phyloP scores from a whole-genome alignment of 2,888 invertebrate species.

The Drosophila anomalata region DNA sequence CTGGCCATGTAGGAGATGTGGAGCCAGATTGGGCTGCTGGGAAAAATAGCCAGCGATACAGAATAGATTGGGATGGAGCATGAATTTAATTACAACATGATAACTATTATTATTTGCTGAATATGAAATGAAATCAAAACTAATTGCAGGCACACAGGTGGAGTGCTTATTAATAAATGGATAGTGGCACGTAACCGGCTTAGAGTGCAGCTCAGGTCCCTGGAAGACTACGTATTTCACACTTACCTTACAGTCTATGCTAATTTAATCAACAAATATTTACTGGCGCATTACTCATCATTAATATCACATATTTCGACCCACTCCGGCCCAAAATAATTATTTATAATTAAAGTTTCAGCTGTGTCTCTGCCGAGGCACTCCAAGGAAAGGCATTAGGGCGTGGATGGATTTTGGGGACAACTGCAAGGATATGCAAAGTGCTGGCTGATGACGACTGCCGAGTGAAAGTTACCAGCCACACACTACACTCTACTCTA shows the following conservation, averaged over 20 bases:
- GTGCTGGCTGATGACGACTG: slow-evolving; percentile 12
- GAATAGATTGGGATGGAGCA: background rate
- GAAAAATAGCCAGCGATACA: background rate
- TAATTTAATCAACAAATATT: slow-evolving; percentile 68
- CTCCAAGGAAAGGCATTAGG: slow-evolving; percentile 21
- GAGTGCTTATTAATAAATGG: slow-evolving; percentile 2
- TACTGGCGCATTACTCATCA: slow-evolving; percentile 61
- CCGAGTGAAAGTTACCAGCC: slow-evolving; percentile 26
- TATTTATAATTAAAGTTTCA: slow-evolving; percentile 60
- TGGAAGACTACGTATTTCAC: slow-evolving; percentile 40
- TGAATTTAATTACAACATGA: too few relatives aligned
- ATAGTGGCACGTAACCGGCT: background rate
- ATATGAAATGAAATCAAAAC: background rate
- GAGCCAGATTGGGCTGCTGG: slow-evolving; percentile 11
- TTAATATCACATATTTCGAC: slow-evolving; percentile 44
- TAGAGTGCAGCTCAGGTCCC: background rate
- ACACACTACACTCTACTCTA: background rate
- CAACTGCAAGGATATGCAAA: slow-evolving; percentile 12
- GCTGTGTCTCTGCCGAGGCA: slow-evolving; percentile 13
- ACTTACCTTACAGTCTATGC: slow-evolving; percentile 34
- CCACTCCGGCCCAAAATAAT: slow-evolving; percentile 45
- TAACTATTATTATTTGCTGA: background rate
- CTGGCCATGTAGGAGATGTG: slow-evolving; percentile 31
- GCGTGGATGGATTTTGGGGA: slow-evolving; percentile 21
- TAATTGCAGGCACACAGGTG: background rate